Conservation (phyloP, 1,140 invertebrate genomes). For the Drosophila guanche region DNA sequence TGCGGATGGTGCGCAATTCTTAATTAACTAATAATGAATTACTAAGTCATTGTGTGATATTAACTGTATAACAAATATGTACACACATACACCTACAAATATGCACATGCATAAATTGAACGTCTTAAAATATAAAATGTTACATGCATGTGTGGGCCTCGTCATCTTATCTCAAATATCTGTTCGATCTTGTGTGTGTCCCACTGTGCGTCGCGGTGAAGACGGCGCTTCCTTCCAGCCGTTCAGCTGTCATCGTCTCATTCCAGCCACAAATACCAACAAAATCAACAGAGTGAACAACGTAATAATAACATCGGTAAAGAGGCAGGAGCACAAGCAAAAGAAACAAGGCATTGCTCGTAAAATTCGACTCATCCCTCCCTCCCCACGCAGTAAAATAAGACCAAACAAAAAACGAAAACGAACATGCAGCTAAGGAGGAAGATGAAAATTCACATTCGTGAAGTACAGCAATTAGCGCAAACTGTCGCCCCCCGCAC, state of each 20-base stretch:
- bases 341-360: conserved; percentile 41
- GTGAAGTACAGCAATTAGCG: conserved; percentile 69
- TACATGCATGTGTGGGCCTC: too few species aligned
- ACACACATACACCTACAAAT: too few species aligned
- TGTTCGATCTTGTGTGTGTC: background rate
- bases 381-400: background rate
- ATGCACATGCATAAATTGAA: too few species aligned
- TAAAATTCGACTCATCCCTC: conserved; percentile 30
- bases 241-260: conserved; percentile 67
- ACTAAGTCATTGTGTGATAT: too few species aligned
- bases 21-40: too few species aligned
- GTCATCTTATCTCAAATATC: background rate
- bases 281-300: conserved; percentile 48
- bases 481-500: conserved; percentile 32
- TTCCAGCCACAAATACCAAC: conserved; percentile 48
- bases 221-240: conserved; percentile 54
- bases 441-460: conserved; percentile 42
- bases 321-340: conserved; percentile 76
- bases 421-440: background rate
- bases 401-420: conserved; percentile 10
- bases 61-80: too few species aligned
- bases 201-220: conserved; percentile 38
- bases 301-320: conserved; percentile 77
- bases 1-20: too few species aligned
- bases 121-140: too few species aligned